phyloP scores from a whole-genome alignment of 2,113 vertebrate species.

The Corythaixoides concolor region DNA sequence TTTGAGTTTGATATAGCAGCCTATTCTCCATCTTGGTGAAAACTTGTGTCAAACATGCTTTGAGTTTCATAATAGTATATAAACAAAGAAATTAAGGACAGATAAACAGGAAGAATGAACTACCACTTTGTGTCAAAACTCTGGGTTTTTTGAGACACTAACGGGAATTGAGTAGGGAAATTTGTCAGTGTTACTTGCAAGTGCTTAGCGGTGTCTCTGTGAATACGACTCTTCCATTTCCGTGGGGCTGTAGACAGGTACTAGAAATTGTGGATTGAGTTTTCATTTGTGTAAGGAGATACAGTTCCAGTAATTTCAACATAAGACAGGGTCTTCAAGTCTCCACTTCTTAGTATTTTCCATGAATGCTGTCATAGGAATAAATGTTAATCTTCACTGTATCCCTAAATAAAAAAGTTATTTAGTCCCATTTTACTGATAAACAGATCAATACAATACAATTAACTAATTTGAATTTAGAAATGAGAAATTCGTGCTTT shows the following conservation, averaged over 20 bases:
- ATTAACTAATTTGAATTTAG: neutral
- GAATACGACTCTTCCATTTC: neutral
- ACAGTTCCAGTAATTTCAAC: neutral
- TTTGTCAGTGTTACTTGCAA: neutral
- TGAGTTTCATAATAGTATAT: neutral
- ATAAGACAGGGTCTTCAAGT: neutral
- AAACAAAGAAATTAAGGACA: neutral
- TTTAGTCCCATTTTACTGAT: neutral
- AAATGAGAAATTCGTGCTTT: neutral
- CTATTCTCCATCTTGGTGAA: neutral
- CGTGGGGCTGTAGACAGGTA: neutral
- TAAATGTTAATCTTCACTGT: neutral
- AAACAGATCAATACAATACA: neutral
- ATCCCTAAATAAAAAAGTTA: neutral
- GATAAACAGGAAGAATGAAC: neutral
- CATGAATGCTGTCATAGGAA: neutral
- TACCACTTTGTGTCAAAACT: neutral
- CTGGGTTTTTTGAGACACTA: neutral
- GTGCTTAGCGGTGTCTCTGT: neutral
- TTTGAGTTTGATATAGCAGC: neutral
- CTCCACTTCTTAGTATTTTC: neutral
- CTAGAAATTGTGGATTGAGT: neutral
- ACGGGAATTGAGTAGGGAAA: neutral
- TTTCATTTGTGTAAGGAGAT: neutral
- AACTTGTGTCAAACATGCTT: neutral